Base-by-base conservation (phyloP, 2,113 vertebrate genomes). In the Siniperca chuatsi region DNA sequence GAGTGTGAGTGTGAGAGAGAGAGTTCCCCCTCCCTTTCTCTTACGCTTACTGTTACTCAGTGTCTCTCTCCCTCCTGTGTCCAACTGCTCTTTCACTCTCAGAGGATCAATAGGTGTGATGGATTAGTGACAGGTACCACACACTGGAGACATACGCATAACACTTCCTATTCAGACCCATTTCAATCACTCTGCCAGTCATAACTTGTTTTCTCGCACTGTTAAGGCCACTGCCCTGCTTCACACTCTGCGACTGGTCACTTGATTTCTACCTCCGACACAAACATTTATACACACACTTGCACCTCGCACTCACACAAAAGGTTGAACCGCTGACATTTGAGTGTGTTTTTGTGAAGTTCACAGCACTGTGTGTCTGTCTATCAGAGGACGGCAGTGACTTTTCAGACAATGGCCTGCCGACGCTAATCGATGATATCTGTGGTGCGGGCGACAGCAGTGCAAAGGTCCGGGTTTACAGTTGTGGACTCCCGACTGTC, bases 41-140 rank as follows among this genome's bases (percentile, higher is more conserved):
- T 35, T n/a, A 48, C 54, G 79, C 64, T 55, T 29, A 48, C 75
- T 33, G 46, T 72, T 64, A 60, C 83, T 80, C 70, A 15, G 25
- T 35, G 75, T 84, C 75, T 81, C 70, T 75, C 71, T 62, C 40
- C 70, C 67, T 74, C 72, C 69, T 4, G 83, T 70, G 74, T 80
- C 81, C 62, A 57, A 62, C 82, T 66, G 85, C 81, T 89, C 82
- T 78, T 78, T 84, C 75, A 23, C 78, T 82, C 85, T 85, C 80
- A 7, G 29, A 76, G 84, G 92, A 94, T 95, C 94, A 75, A 94
- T 95, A 86, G 77, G 84, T 76, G 88, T 93, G 94, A 94, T 94
- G 91, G 93, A 94, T 93, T 88, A 76, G 89, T 81, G 92, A 87
- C 92, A 89, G 89, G 82, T 83, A 90, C 60, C 77, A 70, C 86